These are phyloP conservation scores for Corythornis vintsioides DNA, from an alignment of 2,113 vertebrate species.

Conservation along the genomic window DNA sequence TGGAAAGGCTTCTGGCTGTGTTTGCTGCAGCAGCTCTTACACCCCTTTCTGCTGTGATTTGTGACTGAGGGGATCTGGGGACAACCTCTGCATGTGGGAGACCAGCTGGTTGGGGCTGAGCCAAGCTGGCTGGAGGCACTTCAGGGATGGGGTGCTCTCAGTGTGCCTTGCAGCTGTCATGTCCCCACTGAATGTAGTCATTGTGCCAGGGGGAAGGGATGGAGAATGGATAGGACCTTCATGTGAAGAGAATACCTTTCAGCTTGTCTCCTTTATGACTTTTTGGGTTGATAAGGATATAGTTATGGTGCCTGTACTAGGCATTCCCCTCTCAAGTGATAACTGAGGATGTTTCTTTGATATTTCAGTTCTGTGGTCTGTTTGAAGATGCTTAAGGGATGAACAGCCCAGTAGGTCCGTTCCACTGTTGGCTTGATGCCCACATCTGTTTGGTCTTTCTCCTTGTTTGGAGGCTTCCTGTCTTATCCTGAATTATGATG, in stretches of 20 bases:
- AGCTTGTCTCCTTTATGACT: background rate
- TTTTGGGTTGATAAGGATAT: background rate
- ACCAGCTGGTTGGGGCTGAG: background rate
- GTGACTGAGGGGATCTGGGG: background rate
- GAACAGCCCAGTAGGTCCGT: background rate
- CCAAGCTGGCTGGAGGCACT: background rate
- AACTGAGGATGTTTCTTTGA: background rate
- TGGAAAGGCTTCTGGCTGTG: background rate
- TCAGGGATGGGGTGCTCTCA: background rate
- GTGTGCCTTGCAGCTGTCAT: background rate
- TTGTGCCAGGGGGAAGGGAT: background rate
- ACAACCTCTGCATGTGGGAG: background rate
- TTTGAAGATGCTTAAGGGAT: background rate
- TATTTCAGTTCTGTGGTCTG: background rate
- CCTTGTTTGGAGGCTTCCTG: background rate
- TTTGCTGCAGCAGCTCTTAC: background rate
- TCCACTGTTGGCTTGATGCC: background rate
- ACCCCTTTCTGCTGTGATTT: background rate
- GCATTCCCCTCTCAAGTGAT: background rate
- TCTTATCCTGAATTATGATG: accelerated
- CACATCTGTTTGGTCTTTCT: background rate
- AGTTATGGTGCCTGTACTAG: background rate
- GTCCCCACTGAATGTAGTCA: background rate
- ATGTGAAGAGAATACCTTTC: background rate
- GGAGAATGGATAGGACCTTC: background rate